A percentile compares a stretch with the other conserved stretches of the same genome.
These are phyloP conservation scores for Iphiclides podalirius DNA, from an alignment of 2,888 invertebrate genomes.

Conservation along the genomic window DNA sequence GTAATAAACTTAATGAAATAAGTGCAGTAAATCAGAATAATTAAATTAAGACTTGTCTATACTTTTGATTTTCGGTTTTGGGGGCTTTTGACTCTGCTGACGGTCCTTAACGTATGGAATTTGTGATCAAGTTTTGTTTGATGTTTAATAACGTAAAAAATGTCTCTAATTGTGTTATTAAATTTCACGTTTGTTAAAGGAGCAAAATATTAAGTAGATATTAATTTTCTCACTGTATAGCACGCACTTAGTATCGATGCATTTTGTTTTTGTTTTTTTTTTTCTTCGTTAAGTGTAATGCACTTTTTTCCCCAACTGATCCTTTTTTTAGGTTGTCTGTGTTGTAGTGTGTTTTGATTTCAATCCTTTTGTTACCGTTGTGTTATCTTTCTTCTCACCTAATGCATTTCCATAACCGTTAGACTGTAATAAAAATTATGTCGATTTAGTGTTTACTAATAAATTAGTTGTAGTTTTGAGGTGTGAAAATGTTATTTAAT, in stretches of 20 bases:
- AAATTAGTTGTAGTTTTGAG: neutral
- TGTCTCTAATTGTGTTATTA: too few species aligned
- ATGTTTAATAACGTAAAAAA: too few species aligned
- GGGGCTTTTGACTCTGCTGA: too few species aligned
- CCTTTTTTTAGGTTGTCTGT: neutral
- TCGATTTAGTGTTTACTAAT: neutral
- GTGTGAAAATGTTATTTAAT: neutral
- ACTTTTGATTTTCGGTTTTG: too few species aligned
- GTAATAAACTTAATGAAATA: too few species aligned
- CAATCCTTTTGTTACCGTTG: neutral
- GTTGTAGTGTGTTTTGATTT: neutral
- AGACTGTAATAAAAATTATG: too few species aligned
- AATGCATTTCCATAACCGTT: neutral
- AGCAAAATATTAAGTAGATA: constrained; percentile 11
- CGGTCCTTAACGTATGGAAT: too few species aligned
- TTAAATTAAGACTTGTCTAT: too few species aligned
- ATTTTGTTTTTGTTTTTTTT: neutral
- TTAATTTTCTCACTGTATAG: neutral
- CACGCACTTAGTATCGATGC: neutral
- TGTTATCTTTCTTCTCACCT: neutral
- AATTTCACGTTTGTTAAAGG: too few species aligned
- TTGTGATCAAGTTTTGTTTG: too few species aligned
- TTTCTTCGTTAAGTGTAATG: neutral
- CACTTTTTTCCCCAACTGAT: neutral
- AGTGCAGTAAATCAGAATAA: too few species aligned